Percentiles rank a stretch among this genome's conserved stretches.
These are phyloP conservation scores for Entomobrya proxima DNA, from an alignment of 2,888 invertebrate genomes.

Conservation along the genomic window DNA sequence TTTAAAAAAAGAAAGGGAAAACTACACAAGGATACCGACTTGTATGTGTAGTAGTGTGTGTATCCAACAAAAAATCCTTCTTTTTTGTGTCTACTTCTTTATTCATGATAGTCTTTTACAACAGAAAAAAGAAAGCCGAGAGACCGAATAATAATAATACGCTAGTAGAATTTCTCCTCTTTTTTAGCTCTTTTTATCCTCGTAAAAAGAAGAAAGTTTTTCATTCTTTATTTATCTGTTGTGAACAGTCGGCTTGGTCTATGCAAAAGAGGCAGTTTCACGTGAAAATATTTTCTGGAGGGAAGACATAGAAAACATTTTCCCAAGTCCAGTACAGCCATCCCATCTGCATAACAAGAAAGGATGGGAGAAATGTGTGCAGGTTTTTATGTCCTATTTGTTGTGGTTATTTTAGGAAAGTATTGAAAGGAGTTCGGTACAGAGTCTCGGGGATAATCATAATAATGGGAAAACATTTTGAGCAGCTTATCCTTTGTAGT, in stretches of 20 bases:
- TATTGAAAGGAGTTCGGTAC: no score
- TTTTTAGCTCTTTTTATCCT: constrained; percentile 14
- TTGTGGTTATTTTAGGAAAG: no score
- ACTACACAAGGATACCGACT: no score
- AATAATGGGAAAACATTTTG: background rate
- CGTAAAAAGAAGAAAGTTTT: constrained; percentile 17
- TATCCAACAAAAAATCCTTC: background rate
- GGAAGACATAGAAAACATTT: no score
- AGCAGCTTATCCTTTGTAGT: background rate
- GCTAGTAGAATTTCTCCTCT: constrained; percentile 4
- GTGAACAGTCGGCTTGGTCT: no score
- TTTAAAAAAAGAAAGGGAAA: constrained; percentile 15
- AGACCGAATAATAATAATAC: background rate
- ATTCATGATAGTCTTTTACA: constrained; percentile 42
- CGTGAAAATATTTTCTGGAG: background rate
- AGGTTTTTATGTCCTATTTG: no score
- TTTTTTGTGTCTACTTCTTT: constrained; percentile 22
- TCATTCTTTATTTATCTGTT: constrained; percentile 28
- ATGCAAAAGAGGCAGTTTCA: background rate
- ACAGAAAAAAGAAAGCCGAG: constrained; percentile 12
- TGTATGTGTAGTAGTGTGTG: background rate
- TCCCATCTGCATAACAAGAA: no score
- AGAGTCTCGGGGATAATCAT: no score
- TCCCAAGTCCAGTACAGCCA: no score
- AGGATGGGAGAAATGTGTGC: no score